Base-by-base conservation (phyloP, 2,797 vertebrate species). In the Acestrorhynchus altus region DNA sequence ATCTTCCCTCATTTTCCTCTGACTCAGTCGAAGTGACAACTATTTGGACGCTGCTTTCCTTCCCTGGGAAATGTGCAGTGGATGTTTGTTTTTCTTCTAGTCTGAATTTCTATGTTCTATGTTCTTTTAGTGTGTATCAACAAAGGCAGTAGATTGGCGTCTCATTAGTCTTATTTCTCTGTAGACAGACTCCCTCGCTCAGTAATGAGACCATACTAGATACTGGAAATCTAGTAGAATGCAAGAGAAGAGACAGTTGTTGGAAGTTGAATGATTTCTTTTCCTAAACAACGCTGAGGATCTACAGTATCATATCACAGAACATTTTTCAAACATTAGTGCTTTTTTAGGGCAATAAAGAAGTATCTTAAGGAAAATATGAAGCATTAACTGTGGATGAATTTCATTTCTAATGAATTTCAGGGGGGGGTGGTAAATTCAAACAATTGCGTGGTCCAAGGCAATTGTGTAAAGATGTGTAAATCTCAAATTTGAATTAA, bases 151-250 rank as follows among this genome's bases (percentile, higher is more conserved):
- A 71, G 76, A 71, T 77, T 16, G 24, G 75, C 56, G 28, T 11
- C 59, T 72, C 39, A 77, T 77, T 72, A 77, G 70, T 59, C 49
- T 71, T 51, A 68, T 35, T 68, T 31, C 46, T 68, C n/a, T n/a
- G 47, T 24, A 46, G 59, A 64, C 47, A 78, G 16, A 63, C 40
- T 72, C 56, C 28, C 51, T 44, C 8, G 10, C 44, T 24, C 26
- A 28, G 40, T 70, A 61, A 70, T 31, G 35, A 71, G 47, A 35
- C 44, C 57, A 71, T 44, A 35, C 66, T 63, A 31, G 11, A 70
- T 16, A 31, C 31, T 20, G n/a, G 9, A 31, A 51, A 42, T n/a
- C 57, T 47, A 47, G 63, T 16, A 65, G 16, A 67, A 18, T 47
- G 64, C 46, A 28, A 47, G 64, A 28, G 24, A 67, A 67, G 47